Conservation (phyloP, 2,113 vertebrate genomes). For the Raja brachyura region DNA sequence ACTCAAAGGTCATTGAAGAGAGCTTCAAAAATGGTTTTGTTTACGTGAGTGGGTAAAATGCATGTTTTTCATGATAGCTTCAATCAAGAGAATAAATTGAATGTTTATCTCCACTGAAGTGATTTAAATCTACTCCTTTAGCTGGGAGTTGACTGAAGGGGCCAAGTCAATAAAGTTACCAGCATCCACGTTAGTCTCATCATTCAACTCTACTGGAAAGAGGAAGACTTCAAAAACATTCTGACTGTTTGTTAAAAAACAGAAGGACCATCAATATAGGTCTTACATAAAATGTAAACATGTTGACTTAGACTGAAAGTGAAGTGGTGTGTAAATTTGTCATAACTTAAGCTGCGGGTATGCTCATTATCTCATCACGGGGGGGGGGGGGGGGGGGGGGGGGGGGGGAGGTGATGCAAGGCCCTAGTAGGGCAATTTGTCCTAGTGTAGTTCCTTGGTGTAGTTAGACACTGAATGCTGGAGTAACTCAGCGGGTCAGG, state of each 20-base stretch:
- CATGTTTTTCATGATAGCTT: neutral
- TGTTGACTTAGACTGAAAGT: constrained; percentile 11
- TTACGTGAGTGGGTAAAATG: neutral
- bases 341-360: neutral
- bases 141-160: neutral
- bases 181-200: neutral
- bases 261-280: neutral
- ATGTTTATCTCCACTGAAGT: no score
- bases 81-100: neutral
- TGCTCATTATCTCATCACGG: neutral
- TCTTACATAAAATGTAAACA: neutral
- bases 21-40: neutral
- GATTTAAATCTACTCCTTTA: neutral
- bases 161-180: neutral
- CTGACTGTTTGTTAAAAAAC: neutral
- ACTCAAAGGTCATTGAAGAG: neutral
- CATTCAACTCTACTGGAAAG: no score
- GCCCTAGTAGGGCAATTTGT: neutral
- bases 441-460: no score
- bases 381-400: neutral
- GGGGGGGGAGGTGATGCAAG: neutral
- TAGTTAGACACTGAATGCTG: no score
- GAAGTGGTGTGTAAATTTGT: neutral
- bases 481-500: no score
- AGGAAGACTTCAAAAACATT: neutral